These are phyloP conservation scores for Willowsia nigromaculata DNA, from an alignment of 2,888 invertebrate species.

Conservation along the genomic window DNA sequence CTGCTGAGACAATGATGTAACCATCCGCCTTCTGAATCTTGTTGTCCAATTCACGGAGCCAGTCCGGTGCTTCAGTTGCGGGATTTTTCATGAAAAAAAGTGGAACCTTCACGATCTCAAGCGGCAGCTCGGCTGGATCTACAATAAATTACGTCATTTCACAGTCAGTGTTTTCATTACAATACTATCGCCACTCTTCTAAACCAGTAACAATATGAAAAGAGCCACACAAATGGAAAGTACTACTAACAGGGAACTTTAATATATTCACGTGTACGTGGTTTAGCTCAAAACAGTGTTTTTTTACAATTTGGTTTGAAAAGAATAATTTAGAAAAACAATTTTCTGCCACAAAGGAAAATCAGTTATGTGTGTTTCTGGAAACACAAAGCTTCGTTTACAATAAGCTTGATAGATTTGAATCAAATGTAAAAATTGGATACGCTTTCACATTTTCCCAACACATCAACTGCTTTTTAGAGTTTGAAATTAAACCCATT, in stretches of 20 bases:
- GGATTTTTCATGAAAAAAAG: conserved; percentile 79
- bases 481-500: conserved; percentile 30
- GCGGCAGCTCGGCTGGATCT: conserved; percentile 80
- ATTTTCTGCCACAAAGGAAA: background rate
- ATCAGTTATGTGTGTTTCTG: background rate
- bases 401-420: background rate
- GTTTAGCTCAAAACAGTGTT: no score
- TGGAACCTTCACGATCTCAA: conserved; percentile 79
- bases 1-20: conserved; percentile 80
- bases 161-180: background rate
- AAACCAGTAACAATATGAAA: background rate
- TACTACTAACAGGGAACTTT: no score
- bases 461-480: background rate
- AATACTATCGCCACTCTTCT: background rate
- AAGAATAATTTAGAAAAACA: background rate
- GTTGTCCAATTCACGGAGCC: conserved; percentile 79
- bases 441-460: background rate
- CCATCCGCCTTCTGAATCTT: conserved; percentile 80
- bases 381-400: background rate
- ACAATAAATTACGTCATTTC: conserved; percentile 41
- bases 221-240: background rate
- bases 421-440: background rate
- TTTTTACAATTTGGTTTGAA: no score
- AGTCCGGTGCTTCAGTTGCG: conserved; percentile 79
- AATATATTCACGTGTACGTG: no score